Base-by-base conservation (phyloP, 2,797 vertebrate species). In the Mormyrus proboscirostris region DNA sequence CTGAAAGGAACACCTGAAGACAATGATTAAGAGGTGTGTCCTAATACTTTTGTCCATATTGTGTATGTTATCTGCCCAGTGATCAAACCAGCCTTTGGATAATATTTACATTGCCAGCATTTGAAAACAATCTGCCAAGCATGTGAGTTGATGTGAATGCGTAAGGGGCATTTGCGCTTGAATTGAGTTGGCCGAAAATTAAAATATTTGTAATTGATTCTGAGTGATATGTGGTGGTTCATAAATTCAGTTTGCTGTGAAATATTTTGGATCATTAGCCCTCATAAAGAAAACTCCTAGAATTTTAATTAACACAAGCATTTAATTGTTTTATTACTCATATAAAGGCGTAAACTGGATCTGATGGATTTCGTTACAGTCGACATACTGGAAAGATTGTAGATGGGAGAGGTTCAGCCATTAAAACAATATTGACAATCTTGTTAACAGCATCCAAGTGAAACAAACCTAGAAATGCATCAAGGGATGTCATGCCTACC, bases 371-470 rank as follows among this genome's bases (percentile, higher is more conserved):
- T 59, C 3, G 8, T 44, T 38, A 82, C 69, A 82, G 33, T 51
- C 12, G 10, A 38, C 2, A 2, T 38, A 12, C 47, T 50, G 33
- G 49, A 2, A 65, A 25, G 88, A 79, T 79, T 53, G 19, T 33
- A 38, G 22, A 19, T 41, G 50, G 88, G 73, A 22, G 73, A 55
- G 88, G 51, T 88, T 41, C 73, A 53, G 12, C n/a, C 9, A 41
- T 51, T 87, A 87, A 57, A 87, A 59, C 51, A 57, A 59, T 87
- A 87, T 59, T 87, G 85, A 87, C 85, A 59, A 57, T 87, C 14
- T 33, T 33, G 22, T 87, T 51, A 44, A n/a, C 10, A 29, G 19
- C 82, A 51, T 16, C 44, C 82, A 84, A 84, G 44, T 14, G n/a
- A 49, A 84, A 84, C 9, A 12, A 29, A 12, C n/a, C 49, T 84